Conservation (phyloP, 2,797 vertebrate species). For the Crenichthys baileyi region DNA sequence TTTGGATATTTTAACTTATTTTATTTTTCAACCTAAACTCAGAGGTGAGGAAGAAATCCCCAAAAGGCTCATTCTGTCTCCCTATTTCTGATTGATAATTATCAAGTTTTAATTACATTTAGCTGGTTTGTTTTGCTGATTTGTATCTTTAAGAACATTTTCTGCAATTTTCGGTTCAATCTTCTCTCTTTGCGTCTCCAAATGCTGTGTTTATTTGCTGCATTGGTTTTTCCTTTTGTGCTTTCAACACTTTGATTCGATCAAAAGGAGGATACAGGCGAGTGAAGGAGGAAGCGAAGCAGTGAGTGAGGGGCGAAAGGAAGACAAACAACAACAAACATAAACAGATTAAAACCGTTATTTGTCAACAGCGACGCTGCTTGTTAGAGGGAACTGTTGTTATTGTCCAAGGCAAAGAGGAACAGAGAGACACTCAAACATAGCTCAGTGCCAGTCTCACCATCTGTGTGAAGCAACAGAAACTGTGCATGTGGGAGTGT, state of each 20-base stretch:
- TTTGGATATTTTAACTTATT: neutral
- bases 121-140: neutral
- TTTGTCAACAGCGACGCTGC: conserved; percentile 33
- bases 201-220: neutral
- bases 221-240: neutral
- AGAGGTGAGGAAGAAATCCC: neutral
- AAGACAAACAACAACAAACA: conserved; percentile 14
- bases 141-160: neutral
- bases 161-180: neutral
- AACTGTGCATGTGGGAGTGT: neutral
- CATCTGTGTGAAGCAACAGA: conserved; percentile 37
- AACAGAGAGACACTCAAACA: conserved; percentile 29
- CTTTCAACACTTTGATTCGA: conserved; percentile 3
- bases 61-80: neutral
- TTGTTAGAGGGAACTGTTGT: conserved; percentile 19
- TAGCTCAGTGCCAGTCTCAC: conserved; percentile 32
- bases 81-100: neutral
- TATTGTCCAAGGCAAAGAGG: conserved; percentile 4
- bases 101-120: neutral
- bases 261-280: neutral
- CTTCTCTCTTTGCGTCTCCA: neutral
- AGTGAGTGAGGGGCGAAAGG: neutral
- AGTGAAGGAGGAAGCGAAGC: neutral
- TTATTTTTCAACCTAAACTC: neutral
- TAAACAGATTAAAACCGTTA: conserved; percentile 27